Evolutionary conservation across 2,888 invertebrate species (phyloP), one percentile per base, ranked within the genome.

Genomic region (Mechanitis mazaeus): DNA sequence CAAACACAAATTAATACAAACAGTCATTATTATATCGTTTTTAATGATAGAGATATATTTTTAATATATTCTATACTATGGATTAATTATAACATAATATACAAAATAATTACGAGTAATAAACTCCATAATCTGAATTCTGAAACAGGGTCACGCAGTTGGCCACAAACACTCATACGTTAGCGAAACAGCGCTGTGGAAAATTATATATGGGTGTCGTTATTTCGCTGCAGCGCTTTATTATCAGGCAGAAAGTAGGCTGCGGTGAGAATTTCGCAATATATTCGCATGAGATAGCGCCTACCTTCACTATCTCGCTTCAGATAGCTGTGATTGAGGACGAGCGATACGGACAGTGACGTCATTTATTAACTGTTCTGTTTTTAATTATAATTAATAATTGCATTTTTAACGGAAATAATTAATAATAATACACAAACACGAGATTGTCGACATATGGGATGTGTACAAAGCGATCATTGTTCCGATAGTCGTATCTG

Each of bases 251-350:
- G 59, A 64, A 65, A 68, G 69, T 65, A 63, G 65, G 62, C 64
- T 65, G 64, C 60, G 64, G 63, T 46, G 61, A 61, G 66, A 68
- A 69, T 69, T 69, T 68, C 66, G 67, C 67, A 66, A 70, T 71
- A 68, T 67, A 68, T 70, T 71, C 66, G 65, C 67, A 57, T 47
- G 64, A 69, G 71, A 72, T 72, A 71, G 62, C 64, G 72, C 68
- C 68, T 47, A 47, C 68, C 67, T 68, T 68, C 67, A 68, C 71
- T 72, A 71, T 71, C 69, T 68, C 68, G 60, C 62, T 56, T 57
- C 64, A 66, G 64, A 67, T 64, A 68, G 64, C 58, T 59, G 56
- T 64, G 65, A 67, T 61, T 64, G 64, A 67, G 50, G 50, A 50
- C 50, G 28, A 50, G 7, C 7, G 50, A 50, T 50, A 50, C 50